Evolutionary conservation across 2,888 invertebrate genomes (phyloP).

Genomic region (Orthosia gothica): DNA sequence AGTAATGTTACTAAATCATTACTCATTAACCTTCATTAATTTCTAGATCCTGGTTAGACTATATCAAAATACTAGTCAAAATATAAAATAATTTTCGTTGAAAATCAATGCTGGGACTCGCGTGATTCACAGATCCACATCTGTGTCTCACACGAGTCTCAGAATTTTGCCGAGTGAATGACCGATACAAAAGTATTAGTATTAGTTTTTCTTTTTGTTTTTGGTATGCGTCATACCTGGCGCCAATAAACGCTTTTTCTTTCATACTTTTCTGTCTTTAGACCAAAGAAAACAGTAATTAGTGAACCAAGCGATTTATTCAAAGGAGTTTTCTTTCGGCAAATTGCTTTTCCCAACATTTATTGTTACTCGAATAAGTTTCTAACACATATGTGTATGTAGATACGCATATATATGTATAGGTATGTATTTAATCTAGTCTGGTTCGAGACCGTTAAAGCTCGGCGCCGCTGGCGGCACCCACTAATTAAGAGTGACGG

Average conservation of each 20-base stretch:
- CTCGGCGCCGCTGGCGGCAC: slow-evolving; percentile 76
- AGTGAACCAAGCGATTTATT: slow-evolving; percentile 1
- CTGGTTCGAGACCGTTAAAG: slow-evolving; percentile 67
- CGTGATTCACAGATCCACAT: too few species aligned
- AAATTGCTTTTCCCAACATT: slow-evolving; percentile 19
- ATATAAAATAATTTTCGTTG: neutral
- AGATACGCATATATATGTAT: neutral
- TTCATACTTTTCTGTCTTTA: too few species aligned
- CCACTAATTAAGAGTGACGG: slow-evolving; percentile 88
- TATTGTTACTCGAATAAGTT: neutral
- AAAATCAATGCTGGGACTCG: too few species aligned
- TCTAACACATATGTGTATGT: neutral
- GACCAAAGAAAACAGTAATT: neutral
- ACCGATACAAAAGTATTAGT: too few species aligned
- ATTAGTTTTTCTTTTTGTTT: too few species aligned
- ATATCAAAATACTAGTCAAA: too few species aligned
- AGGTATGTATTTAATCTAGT: slow-evolving; percentile 46
- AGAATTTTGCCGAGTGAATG: too few species aligned
- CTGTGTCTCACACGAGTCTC: too few species aligned
- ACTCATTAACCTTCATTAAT: neutral
- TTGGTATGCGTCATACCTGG: too few species aligned
- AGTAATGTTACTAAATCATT: too few species aligned
- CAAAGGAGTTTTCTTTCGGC: neutral
- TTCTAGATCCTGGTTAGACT: slow-evolving; percentile 1
- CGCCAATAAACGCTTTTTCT: too few species aligned